These are phyloP conservation scores for Clunio marinus DNA, from an alignment of 2,888 invertebrate species.

Conservation along the genomic window DNA sequence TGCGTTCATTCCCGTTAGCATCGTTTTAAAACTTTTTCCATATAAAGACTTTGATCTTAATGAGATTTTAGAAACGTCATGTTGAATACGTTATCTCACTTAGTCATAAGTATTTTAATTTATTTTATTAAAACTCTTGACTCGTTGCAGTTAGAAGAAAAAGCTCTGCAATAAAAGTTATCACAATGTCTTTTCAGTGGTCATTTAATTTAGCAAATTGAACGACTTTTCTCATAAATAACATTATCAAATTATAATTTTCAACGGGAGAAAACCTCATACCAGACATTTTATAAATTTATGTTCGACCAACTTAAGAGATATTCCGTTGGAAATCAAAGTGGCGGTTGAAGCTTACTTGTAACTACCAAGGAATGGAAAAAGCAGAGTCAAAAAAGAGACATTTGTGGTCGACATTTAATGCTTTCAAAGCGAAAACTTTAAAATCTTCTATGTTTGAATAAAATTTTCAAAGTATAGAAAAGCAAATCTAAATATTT, in stretches of 20 bases:
- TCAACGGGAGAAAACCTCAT: conserved; percentile 12
- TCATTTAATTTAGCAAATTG: conserved; percentile 23
- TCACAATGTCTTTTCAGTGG: neutral
- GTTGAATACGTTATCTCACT: too few relatives aligned
- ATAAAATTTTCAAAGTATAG: conserved; percentile 4
- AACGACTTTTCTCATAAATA: conserved; percentile 21
- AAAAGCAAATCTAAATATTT: neutral
- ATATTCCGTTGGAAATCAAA: conserved; percentile 7
- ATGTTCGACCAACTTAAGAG: too few relatives aligned
- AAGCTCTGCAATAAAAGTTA: neutral
- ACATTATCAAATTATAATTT: conserved; percentile 27
- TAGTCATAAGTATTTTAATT: too few relatives aligned
- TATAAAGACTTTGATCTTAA: too few relatives aligned
- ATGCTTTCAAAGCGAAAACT: conserved; percentile 8
- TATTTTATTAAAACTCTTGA: too few relatives aligned
- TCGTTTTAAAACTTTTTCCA: too few relatives aligned
- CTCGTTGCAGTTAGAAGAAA: neutral
- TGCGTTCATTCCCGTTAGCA: too few relatives aligned
- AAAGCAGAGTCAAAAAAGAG: neutral
- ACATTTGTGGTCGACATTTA: conserved; percentile 16
- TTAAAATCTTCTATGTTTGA: conserved; percentile 16
- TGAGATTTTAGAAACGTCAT: too few relatives aligned
- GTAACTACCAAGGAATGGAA: too few relatives aligned
- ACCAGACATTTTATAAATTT: conserved; percentile 17
- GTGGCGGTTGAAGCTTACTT: too few relatives aligned